Evolutionary conservation across 2,797 vertebrate genomes (phyloP).

Genomic region (Distichodus sexfasciatus): DNA sequence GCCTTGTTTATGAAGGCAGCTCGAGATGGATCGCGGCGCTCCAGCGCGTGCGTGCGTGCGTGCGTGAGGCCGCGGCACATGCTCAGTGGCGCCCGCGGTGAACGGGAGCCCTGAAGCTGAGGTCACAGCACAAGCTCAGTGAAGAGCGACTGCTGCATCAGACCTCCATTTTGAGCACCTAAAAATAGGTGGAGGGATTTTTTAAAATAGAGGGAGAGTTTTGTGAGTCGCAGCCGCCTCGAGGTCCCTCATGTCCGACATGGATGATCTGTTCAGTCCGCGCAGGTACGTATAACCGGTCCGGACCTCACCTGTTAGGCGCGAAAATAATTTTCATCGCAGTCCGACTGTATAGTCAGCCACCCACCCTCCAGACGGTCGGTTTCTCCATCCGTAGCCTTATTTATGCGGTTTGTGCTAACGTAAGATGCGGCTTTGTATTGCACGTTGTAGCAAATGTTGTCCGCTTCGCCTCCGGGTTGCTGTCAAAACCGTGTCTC

Average conservation of each 20-base stretch:
- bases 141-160: too few species aligned
- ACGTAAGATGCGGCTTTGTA: too few species aligned
- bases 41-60: conserved; percentile 56
- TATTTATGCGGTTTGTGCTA: too few species aligned
- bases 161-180: conserved; percentile 99
- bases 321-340: too few species aligned
- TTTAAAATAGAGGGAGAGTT: neutral
- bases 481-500: too few species aligned
- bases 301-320: conserved; percentile 62
- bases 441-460: too few species aligned
- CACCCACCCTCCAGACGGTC: too few species aligned
- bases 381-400: too few species aligned
- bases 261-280: conserved; percentile 95
- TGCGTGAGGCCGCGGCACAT: conserved; percentile 93
- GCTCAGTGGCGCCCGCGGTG: conserved; percentile 87
- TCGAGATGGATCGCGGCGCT: conserved; percentile 76
- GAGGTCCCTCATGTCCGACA: conserved; percentile 85
- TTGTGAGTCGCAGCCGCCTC: too few species aligned
- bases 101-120: conserved; percentile 90
- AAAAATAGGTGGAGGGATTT: conserved; percentile 46
- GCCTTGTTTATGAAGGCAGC: conserved; percentile 63
- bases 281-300: conserved; percentile 87
- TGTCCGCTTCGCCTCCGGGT: too few species aligned
- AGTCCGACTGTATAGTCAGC: too few species aligned
- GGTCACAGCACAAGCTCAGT: conserved; percentile 81